These are phyloP conservation scores for Cheilosia scutellata DNA, from an alignment of 2,888 invertebrate species.

Conservation along the genomic window DNA sequence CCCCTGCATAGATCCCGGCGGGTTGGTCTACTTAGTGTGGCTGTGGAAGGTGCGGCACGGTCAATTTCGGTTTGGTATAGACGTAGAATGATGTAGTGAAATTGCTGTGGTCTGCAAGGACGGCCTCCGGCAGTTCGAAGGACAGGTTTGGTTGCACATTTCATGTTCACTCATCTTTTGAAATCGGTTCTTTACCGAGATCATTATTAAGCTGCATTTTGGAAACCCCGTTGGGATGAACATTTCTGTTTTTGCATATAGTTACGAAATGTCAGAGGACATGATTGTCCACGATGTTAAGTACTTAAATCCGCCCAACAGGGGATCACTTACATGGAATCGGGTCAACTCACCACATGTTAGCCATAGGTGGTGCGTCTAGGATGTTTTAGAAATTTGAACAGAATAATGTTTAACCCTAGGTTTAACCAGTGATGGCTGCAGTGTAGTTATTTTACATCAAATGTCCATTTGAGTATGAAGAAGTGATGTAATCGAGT, in stretches of 20 bases:
- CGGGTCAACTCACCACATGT: conserved; percentile 13
- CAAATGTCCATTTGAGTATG: no score
- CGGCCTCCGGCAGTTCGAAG: neutral
- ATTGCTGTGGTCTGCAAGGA: conserved; percentile 14
- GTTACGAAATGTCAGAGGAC: conserved; percentile 20
- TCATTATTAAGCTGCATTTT: neutral
- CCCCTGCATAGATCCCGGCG: conserved; percentile 35
- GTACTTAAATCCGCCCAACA: neutral
- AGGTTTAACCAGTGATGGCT: neutral
- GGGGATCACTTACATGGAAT: conserved; percentile 9
- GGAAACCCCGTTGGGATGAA: neutral
- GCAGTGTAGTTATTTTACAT: no score
- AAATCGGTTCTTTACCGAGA: neutral
- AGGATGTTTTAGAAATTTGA: neutral
- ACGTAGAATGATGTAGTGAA: neutral
- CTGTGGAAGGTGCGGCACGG: conserved; percentile 15
- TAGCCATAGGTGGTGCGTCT: neutral
- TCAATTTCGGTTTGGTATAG: conserved; percentile 19
- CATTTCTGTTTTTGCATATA: neutral
- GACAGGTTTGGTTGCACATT: neutral
- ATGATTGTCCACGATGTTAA: neutral
- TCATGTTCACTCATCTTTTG: neutral
- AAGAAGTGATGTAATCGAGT: no score
- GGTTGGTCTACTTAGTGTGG: neutral
- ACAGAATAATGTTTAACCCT: neutral